A percentile compares a stretch with the other conserved stretches of the same genome.
These are phyloP conservation scores for Leptoteleia sp. DNA, from an alignment of 1,140 invertebrate species.

Conservation along the genomic window DNA sequence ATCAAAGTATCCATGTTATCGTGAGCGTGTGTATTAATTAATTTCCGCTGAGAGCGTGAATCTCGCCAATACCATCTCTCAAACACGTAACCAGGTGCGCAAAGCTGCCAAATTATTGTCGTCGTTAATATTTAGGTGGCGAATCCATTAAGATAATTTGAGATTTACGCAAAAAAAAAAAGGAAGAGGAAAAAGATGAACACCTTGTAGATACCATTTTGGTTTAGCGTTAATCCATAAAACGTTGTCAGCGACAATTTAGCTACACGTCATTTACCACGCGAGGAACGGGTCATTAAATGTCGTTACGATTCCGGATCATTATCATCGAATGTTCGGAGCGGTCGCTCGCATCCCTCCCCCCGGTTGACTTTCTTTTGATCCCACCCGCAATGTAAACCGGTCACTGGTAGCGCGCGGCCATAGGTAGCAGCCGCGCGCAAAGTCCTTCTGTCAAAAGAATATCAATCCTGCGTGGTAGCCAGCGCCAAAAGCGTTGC, in stretches of 20 bases:
- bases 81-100: neutral
- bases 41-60: too few relatives aligned
- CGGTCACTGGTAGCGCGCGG: slow-evolving; percentile 32
- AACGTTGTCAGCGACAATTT: slow-evolving; percentile 31
- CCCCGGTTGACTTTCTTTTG: slow-evolving; percentile 45
- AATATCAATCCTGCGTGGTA: too few relatives aligned
- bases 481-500: too few relatives aligned
- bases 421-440: slow-evolving; percentile 1
- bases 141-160: slow-evolving; percentile 22
- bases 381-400: slow-evolving; percentile 41
- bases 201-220: slow-evolving; percentile 1
- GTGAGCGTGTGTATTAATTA: too few relatives aligned
- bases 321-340: slow-evolving; percentile 52
- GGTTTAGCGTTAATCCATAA: slow-evolving; percentile 3
- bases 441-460: slow-evolving; percentile 49
- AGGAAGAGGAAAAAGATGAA: too few relatives aligned
- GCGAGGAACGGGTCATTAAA: slow-evolving; percentile 20
- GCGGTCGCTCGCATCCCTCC: too few relatives aligned
- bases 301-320: slow-evolving; percentile 26
- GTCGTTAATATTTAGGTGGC: slow-evolving; percentile 1
- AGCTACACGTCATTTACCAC: slow-evolving; percentile 13
- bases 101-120: slow-evolving; percentile 10
- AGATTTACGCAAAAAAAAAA: slow-evolving; percentile 18
- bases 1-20: too few relatives aligned
- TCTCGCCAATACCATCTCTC: too few relatives aligned